These are phyloP conservation scores for Erebia epiphron DNA, from an alignment of 2,888 invertebrate genomes.

Conservation along the genomic window DNA sequence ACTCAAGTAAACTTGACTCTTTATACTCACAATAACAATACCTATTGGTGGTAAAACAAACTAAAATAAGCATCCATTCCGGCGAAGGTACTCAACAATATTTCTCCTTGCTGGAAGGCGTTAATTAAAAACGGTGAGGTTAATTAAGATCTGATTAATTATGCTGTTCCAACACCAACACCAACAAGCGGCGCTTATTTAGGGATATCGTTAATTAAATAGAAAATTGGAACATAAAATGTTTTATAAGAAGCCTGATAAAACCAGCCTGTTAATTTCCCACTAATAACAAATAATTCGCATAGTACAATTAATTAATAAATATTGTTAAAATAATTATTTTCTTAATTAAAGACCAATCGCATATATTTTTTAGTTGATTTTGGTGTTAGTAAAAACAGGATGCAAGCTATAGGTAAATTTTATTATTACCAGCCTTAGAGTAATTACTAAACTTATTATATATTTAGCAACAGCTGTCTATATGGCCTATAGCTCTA, in stretches of 20 bases:
- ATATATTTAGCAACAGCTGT: too few species aligned
- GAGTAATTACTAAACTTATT: too few species aligned
- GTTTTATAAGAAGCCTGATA: not conserved
- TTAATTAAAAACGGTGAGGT: slow-evolving; percentile 36
- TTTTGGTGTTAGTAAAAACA: too few species aligned
- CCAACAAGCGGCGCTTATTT: slow-evolving; percentile 5
- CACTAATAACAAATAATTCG: not conserved
- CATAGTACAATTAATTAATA: too few species aligned
- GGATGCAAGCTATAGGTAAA: too few species aligned
- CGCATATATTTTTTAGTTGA: too few species aligned
- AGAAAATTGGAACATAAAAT: slow-evolving; percentile 24
- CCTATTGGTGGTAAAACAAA: not conserved
- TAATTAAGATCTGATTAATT: slow-evolving; percentile 39
- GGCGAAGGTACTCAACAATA: not conserved
- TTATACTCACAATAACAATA: not conserved
- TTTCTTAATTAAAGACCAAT: too few species aligned
- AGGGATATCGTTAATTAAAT: slow-evolving; percentile 14
- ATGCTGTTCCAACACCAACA: slow-evolving; percentile 15
- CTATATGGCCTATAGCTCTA: too few species aligned
- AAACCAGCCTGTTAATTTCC: slow-evolving; percentile 1
- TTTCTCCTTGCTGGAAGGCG: slow-evolving; percentile 7
- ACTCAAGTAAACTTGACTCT: not conserved
- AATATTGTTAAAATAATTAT: too few species aligned
- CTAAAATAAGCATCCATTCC: slow-evolving; percentile 1
- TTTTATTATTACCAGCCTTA: too few species aligned